Conservation (phyloP, 2,888 invertebrate species). For the Aelia acuminata region DNA sequence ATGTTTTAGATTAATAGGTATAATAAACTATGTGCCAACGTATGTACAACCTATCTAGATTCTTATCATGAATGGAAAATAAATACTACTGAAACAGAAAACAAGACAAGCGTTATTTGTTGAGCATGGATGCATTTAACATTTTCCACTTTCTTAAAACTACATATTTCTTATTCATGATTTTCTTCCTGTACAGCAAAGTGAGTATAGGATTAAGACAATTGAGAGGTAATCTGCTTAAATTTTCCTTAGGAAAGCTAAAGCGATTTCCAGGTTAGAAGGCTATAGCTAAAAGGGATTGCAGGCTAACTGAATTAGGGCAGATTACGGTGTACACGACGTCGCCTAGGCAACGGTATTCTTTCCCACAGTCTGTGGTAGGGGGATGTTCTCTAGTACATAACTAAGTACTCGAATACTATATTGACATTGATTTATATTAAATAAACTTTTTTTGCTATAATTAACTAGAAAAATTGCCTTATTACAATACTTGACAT, state of each 20-base stretch:
- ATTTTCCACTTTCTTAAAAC: too few relatives aligned
- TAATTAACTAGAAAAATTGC: too few relatives aligned
- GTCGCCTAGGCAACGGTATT: neutral
- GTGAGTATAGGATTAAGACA: neutral
- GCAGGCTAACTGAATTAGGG: neutral
- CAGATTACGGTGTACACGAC: slow-evolving; percentile 8
- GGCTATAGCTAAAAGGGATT: neutral
- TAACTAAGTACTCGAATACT: too few relatives aligned
- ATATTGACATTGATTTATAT: neutral
- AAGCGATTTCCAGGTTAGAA: neutral
- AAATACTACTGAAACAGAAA: too few relatives aligned
- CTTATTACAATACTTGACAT: neutral
- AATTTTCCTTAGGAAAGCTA: neutral
- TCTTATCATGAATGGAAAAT: too few relatives aligned
- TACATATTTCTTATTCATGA: too few relatives aligned
- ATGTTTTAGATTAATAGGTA: too few relatives aligned
- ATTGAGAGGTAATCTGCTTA: neutral
- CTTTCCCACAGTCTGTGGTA: neutral
- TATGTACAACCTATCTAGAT: too few relatives aligned
- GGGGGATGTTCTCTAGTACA: neutral
- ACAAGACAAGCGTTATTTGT: too few relatives aligned
- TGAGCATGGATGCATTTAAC: too few relatives aligned
- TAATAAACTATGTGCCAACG: too few relatives aligned
- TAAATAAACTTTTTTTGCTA: neutral
- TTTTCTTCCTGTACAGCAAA: too few relatives aligned